Percentiles rank a stretch among this genome's conserved stretches.
These are phyloP conservation scores for Agrotis segetum DNA, from an alignment of 2,888 invertebrate species.

Conservation along the genomic window DNA sequence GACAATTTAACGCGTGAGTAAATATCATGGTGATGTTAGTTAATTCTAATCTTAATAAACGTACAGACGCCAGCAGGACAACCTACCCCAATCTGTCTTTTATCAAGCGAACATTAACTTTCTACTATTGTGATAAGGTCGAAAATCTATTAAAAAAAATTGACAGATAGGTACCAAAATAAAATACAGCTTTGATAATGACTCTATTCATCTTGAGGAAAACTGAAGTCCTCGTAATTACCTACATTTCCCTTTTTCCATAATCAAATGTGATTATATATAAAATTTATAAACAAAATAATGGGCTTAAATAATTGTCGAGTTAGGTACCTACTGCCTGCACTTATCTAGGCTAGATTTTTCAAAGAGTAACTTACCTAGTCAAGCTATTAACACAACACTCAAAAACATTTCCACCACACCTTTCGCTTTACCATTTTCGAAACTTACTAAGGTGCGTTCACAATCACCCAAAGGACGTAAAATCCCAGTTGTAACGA, in stretches of 20 bases:
- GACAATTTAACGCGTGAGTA: conserved; percentile 26
- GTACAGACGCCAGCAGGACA: no score
- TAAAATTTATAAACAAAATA: background rate
- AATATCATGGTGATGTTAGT: background rate
- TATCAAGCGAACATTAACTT: no score
- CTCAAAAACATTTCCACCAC: conserved; percentile 23
- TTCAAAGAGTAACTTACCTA: background rate
- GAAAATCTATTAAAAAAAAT: no score
- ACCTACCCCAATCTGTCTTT: no score
- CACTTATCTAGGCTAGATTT: background rate
- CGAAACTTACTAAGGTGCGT: conserved; percentile 47
- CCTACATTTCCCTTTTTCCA: no score
- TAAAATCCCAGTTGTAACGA: conserved; percentile 68
- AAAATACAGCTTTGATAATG: background rate
- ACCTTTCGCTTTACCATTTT: conserved; percentile 34
- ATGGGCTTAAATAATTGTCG: background rate
- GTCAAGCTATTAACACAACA: conserved; percentile 23
- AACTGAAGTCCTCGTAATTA: background rate
- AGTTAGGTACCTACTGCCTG: background rate
- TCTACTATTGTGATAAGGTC: no score
- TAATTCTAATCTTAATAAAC: no score
- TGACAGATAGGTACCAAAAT: no score
- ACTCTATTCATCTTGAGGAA: background rate
- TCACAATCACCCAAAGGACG: conserved; percentile 64
- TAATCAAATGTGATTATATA: background rate